Evolutionary conservation across 2,113 vertebrate genomes (phyloP), one percentile per base, ranked within the genome.

Genomic region (Gobiocypris rarus): DNA sequence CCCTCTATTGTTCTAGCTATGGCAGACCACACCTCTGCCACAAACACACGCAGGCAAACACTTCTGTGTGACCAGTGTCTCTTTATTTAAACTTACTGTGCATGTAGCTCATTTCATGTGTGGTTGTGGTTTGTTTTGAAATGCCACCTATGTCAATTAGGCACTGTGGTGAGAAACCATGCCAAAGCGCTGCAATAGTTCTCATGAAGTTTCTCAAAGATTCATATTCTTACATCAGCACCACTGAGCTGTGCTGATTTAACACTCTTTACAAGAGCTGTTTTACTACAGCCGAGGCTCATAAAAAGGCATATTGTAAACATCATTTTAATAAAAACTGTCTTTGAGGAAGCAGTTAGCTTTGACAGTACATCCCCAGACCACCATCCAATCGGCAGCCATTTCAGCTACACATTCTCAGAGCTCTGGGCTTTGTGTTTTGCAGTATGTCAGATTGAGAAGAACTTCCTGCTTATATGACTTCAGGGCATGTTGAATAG

Each of bases 401-500:
- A 14, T 78, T 63, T 78, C n/a, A 19, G 56, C 76, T 61, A 26
- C 61, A 67, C 77, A 34, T 67, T 50, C 26, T 80, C 59, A 80
- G 26, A 80, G 59, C 77, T 65, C 19, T n/a, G 77, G 59, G 61
- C 59, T 80, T 67, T 80, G 77, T 80, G 77, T 50, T 80, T 63
- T 67, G 77, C 59, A 80, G 28, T 67, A 67, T 67, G 59, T 65
- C 43, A 80, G 45, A 80, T 67, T 9, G 77, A 80, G 77, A 80
- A 67, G 43, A 80, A 67, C 77, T 80, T 80, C 77, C 43, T 80
- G 59, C 77, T 80, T 80, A 80, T 80, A 80, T 80, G 77, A 80
- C 77, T 80, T 80, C 77, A 80, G 77, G 77, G 77, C 77, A 80
- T 50, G 77, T 80, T 65, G 77, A 67, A 80, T 50, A 83, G 82